A percentile compares a stretch with the other conserved stretches of the same genome.
These are phyloP conservation scores for Neogale vison DNA, from an alignment of 2,113 vertebrate genomes.

Conservation along the genomic window DNA sequence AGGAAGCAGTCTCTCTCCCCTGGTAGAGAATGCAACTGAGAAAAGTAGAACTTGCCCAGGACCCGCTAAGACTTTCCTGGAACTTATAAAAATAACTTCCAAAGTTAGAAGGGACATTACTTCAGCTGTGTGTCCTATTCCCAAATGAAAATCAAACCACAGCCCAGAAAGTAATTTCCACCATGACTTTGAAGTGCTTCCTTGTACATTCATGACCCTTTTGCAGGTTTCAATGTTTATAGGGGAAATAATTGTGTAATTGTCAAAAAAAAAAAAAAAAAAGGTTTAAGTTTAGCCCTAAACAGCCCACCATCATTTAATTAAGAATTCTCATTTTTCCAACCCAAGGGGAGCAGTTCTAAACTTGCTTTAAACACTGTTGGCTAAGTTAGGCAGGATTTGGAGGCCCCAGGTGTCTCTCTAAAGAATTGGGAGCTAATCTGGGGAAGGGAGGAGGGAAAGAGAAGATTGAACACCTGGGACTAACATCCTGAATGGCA, in stretches of 20 bases:
- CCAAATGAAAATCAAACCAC: accelerated
- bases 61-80: not conserved
- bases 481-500: too few species aligned
- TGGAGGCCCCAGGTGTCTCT: not conserved
- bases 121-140: not conserved
- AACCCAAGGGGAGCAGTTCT: not conserved
- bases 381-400: not conserved
- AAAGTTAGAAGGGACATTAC: not conserved
- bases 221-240: not conserved
- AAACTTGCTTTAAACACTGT: not conserved
- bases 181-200: not conserved
- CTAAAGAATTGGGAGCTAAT: not conserved
- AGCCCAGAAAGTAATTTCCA: not conserved
- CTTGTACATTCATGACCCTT: not conserved
- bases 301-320: not conserved
- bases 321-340: not conserved
- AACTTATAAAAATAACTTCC: not conserved
- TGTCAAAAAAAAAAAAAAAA: not conserved
- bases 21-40: not conserved
- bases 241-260: not conserved
- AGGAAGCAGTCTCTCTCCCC: not conserved
- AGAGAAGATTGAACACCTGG: too few species aligned
- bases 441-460: accelerated
- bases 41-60: not conserved
- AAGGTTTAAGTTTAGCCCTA: not conserved